Percentiles rank a stretch among this genome's conserved stretches.
Conservation (phyloP, 2,797 vertebrate genomes). For the Danionella dracula region DNA sequence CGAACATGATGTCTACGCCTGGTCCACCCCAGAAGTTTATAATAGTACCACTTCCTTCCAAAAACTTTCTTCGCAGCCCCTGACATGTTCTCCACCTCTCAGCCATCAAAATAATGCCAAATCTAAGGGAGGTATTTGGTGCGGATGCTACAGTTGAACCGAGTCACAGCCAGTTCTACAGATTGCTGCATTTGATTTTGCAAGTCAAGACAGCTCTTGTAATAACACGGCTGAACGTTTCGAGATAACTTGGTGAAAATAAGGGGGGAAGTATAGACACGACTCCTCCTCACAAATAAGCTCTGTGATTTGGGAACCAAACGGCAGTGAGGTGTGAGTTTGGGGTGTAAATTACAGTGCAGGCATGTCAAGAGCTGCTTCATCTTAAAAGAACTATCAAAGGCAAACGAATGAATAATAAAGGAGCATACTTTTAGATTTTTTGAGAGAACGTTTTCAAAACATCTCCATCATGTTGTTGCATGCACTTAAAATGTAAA, state of each 20-base stretch:
- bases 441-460: too few relatives aligned
- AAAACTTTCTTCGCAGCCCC: constrained; percentile 72
- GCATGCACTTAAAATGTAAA: too few relatives aligned
- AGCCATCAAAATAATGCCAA: background rate
- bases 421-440: background rate
- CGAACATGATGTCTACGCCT: constrained; percentile 74
- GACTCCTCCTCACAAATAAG: constrained; percentile 40
- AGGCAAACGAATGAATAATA: too few relatives aligned
- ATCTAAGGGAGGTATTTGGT: constrained; percentile 1
- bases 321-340: background rate
- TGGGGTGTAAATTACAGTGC: background rate
- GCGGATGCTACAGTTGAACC: background rate
- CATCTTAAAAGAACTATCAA: background rate
- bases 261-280: background rate
- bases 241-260: background rate
- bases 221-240: background rate
- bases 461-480: too few relatives aligned
- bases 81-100: constrained; percentile 58
- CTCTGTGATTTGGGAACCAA: background rate
- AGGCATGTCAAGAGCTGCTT: background rate
- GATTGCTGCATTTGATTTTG: constrained; percentile 10
- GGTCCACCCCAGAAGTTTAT: constrained; percentile 74
- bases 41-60: constrained; percentile 76
- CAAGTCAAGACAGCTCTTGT: constrained; percentile 39
- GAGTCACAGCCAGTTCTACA: constrained; percentile 1